Conservation (phyloP, 2,888 invertebrate genomes). For the Cybosia mesomella region DNA sequence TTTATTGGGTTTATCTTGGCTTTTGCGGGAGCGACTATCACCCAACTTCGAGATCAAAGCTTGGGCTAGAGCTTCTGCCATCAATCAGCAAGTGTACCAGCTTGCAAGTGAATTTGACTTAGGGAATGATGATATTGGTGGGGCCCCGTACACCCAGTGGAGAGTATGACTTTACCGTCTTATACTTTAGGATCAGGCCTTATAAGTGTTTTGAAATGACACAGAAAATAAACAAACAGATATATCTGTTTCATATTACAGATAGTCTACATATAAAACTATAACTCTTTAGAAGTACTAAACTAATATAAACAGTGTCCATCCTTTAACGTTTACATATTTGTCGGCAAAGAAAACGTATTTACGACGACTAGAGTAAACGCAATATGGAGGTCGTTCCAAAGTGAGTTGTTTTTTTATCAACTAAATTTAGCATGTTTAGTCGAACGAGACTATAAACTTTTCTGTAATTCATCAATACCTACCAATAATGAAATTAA, state of each 20-base stretch:
- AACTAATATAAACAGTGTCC: constrained; percentile 42
- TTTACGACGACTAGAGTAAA: constrained; percentile 50
- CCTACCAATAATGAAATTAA: not conserved
- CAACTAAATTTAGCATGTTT: constrained; percentile 42
- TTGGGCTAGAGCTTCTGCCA: too few species aligned
- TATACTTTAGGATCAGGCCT: not conserved
- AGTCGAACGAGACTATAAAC: constrained; percentile 26
- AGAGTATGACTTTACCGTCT: too few species aligned
- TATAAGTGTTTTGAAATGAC: not conserved
- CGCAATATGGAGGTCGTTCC: constrained; percentile 33
- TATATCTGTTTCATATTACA: constrained; percentile 28
- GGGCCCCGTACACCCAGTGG: too few species aligned
- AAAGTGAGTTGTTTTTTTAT: constrained; percentile 33
- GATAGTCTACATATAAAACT: constrained; percentile 26
- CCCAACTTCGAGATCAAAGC: too few species aligned
- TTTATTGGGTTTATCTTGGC: too few species aligned
- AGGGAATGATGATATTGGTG: too few species aligned
- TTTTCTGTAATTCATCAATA: constrained; percentile 22
- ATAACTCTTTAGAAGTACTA: constrained; percentile 46
- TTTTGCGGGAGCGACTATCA: too few species aligned
- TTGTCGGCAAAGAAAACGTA: constrained; percentile 53
- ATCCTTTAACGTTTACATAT: constrained; percentile 56
- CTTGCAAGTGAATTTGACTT: too few species aligned
- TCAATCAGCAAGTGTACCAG: too few species aligned
- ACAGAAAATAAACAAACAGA: not conserved